Evolutionary conservation across 2,113 vertebrate species (phyloP).

Genomic region (Eretmochelys imbricata): DNA sequence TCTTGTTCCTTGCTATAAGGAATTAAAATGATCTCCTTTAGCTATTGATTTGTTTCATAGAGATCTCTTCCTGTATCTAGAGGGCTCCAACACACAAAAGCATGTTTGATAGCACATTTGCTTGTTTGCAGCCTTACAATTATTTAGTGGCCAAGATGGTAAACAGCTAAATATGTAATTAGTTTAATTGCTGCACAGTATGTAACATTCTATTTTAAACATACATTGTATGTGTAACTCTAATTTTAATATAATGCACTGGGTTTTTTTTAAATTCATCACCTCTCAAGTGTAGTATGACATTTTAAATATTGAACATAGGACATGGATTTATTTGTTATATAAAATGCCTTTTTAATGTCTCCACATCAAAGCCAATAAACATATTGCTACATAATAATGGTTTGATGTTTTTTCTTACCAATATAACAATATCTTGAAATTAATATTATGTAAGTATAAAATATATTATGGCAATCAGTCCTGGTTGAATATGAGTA

Average conservation of each 20-base stretch:
- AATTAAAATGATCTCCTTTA: constrained; percentile 32
- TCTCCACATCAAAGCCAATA: constrained; percentile 86
- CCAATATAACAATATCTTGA: background rate
- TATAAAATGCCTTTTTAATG: constrained; percentile 77
- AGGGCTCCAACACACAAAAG: constrained; percentile 47
- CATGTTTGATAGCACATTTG: constrained; percentile 72
- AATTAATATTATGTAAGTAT: constrained; percentile 19
- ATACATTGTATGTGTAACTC: constrained; percentile 66
- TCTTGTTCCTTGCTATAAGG: constrained; percentile 68
- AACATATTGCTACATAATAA: constrained; percentile 74
- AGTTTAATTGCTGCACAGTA: constrained; percentile 65
- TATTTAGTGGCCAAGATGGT: constrained; percentile 66
- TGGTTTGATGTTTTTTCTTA: constrained; percentile 83
- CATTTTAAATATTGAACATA: constrained; percentile 61
- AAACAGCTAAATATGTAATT: constrained; percentile 56
- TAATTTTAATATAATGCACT: constrained; percentile 55
- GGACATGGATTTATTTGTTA: constrained; percentile 62
- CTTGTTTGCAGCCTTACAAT: constrained; percentile 55
- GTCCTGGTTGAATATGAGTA: constrained; percentile 81
- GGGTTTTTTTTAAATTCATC: constrained; percentile 38
- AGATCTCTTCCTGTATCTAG: constrained; percentile 39
- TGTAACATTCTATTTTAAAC: constrained; percentile 64
- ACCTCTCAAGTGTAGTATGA: constrained; percentile 67
- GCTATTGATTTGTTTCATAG: constrained; percentile 58
- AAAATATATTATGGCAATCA: constrained; percentile 75